Percentiles rank a stretch among this genome's conserved stretches.
Conservation (phyloP, 2,113 vertebrate species). For the Malurus alboscapulatus region DNA sequence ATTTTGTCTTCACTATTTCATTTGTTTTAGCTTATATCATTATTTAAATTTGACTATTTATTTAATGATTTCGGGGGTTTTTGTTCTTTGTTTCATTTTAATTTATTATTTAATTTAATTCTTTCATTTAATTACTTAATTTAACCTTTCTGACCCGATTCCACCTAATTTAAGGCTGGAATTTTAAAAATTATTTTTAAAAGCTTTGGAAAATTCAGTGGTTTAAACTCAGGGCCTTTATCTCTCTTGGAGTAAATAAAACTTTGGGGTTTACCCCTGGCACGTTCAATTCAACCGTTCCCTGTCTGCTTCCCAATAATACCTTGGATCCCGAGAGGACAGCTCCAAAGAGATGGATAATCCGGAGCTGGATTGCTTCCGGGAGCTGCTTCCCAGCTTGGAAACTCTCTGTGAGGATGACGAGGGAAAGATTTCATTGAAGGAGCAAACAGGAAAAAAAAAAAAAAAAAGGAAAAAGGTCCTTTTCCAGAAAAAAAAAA, state of each 20-base stretch:
- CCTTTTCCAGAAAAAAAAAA: neutral
- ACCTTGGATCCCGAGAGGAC: conserved; percentile 90
- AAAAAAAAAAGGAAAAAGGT: neutral
- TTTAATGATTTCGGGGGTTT: too few species aligned
- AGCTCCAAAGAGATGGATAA: conserved; percentile 89
- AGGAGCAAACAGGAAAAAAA: accelerated
- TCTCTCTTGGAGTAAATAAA: neutral
- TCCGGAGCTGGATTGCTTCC: conserved; percentile 73
- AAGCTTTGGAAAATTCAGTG: neutral
- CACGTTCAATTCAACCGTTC: neutral
- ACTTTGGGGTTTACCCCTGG: neutral
- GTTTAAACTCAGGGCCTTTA: neutral
- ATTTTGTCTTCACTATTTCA: neutral
- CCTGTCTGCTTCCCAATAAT: neutral
- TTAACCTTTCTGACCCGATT: neutral
- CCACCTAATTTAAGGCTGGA: neutral
- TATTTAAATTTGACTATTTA: too few species aligned
- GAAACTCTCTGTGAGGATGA: conserved; percentile 77
- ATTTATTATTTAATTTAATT: neutral
- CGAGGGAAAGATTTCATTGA: neutral
- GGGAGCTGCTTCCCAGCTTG: conserved; percentile 76
- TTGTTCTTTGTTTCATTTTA: too few species aligned
- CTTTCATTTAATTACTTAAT: neutral
- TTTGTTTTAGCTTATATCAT: too few species aligned
- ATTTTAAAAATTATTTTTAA: accelerated